phyloP scores from a whole-genome alignment of 2,888 invertebrate species.

The Ceriagrion tenellum region DNA sequence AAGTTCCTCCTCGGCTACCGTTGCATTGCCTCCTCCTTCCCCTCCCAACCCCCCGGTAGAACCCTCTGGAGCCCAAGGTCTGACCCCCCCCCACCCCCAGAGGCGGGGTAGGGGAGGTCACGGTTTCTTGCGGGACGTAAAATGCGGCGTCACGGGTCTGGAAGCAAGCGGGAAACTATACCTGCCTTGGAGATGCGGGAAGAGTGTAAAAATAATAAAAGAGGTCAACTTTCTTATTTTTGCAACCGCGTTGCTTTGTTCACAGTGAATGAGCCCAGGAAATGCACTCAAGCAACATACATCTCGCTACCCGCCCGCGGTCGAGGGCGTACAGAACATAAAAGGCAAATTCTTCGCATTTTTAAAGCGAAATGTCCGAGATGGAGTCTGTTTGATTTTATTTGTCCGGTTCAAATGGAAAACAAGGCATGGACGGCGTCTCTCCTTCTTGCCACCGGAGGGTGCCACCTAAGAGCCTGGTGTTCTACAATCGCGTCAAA shows the following conservation, averaged over 20 bases:
- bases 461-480: too few species aligned
- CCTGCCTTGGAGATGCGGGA: too few species aligned
- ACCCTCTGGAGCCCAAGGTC: too few species aligned
- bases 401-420: not conserved
- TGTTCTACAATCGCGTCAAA: too few species aligned
- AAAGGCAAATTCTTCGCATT: slow-evolving; percentile 4
- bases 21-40: too few species aligned
- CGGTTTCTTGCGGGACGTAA: not conserved
- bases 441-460: not conserved
- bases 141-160: not conserved
- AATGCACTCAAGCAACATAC: not conserved
- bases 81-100: too few species aligned
- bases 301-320: not conserved
- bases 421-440: not conserved
- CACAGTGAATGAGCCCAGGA: not conserved
- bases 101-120: not conserved
- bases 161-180: not conserved
- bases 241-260: not conserved
- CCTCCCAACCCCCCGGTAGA: too few species aligned
- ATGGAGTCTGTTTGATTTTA: not conserved
- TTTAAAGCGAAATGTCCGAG: not conserved
- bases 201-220: too few species aligned
- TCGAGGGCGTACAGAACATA: not conserved
- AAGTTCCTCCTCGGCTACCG: too few species aligned
- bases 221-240: not conserved